Conservation (phyloP, 2,797 vertebrate genomes). For the Ataeniobius toweri region DNA sequence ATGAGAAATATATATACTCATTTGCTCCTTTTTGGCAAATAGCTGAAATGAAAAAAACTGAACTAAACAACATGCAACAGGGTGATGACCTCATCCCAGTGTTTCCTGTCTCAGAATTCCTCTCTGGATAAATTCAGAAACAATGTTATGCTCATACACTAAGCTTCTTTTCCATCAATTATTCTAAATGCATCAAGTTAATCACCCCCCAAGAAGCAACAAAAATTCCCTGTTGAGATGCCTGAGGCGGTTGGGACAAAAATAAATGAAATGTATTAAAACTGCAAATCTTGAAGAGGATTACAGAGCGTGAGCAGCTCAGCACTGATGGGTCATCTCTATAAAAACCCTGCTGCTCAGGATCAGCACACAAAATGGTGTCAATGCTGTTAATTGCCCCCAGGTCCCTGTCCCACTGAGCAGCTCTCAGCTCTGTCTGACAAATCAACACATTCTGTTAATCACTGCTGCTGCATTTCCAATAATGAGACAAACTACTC, state of each 20-base stretch:
- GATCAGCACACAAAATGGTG: neutral
- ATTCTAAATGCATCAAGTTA: neutral
- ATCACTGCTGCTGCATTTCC: neutral
- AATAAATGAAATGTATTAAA: neutral
- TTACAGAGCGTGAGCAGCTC: neutral
- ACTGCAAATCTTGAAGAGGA: neutral
- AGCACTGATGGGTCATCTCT: neutral
- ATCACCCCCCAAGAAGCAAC: neutral
- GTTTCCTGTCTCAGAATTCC: neutral
- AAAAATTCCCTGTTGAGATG: neutral
- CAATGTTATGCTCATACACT: neutral
- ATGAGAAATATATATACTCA: too few relatives aligned
- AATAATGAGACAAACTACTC: neutral
- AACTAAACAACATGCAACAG: neutral
- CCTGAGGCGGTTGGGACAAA: neutral
- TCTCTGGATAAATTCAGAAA: too few relatives aligned
- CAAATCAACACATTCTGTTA: neutral
- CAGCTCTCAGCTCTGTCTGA: neutral
- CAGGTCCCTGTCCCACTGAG: neutral
- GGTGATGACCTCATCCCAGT: neutral
- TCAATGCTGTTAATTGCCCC: slow-evolving; percentile 2
- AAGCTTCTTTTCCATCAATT: neutral
- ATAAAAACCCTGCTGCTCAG: neutral
- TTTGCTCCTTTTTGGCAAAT: too few relatives aligned
- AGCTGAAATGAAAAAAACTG: too few relatives aligned